Percentiles rank a stretch among this genome's conserved stretches.
These are phyloP conservation scores for Cariama cristata DNA, from an alignment of 2,113 vertebrate species.

Conservation along the genomic window DNA sequence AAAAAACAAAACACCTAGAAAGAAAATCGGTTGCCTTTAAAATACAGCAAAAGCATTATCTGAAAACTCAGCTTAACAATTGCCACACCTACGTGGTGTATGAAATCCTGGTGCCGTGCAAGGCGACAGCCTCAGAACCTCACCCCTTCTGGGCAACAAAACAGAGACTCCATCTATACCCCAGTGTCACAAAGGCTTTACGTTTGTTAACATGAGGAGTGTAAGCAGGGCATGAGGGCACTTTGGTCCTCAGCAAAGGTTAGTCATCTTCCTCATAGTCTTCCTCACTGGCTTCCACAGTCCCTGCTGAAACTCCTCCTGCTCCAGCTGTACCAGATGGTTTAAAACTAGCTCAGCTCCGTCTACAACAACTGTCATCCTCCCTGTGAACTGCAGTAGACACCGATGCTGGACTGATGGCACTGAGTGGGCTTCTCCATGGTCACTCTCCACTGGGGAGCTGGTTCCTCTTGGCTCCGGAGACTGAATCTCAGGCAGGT, in stretches of 20 bases:
- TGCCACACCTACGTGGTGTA: too few species aligned
- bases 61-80: background rate
- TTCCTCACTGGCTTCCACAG: background rate
- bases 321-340: background rate
- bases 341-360: background rate
- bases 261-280: background rate
- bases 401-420: background rate
- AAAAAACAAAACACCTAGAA: background rate
- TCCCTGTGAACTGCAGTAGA: background rate
- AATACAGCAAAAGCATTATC: background rate
- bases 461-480: background rate
- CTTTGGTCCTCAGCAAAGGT: background rate
- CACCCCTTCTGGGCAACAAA: background rate
- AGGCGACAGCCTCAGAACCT: background rate
- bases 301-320: background rate
- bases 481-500: background rate
- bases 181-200: background rate
- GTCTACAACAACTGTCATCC: background rate
- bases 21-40: background rate
- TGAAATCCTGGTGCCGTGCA: background rate
- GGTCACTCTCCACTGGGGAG: background rate
- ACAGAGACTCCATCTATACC: background rate
- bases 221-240: background rate
- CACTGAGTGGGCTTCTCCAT: background rate
- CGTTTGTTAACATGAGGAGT: background rate